These are phyloP conservation scores for Anarhynchus alexandrinus DNA, from an alignment of 2,113 vertebrate species.

Conservation along the genomic window DNA sequence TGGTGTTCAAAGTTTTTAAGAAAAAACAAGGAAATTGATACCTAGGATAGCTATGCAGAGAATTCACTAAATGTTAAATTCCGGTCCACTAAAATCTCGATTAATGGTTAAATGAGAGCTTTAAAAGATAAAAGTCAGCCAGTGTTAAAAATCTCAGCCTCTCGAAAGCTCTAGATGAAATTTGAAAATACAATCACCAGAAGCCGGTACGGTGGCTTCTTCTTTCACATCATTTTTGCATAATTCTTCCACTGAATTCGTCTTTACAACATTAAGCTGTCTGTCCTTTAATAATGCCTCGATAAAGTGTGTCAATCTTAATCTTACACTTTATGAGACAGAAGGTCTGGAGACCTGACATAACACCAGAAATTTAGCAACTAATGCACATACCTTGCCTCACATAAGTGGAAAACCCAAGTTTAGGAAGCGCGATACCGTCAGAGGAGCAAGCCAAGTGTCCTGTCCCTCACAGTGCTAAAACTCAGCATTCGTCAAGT, in stretches of 20 bases:
- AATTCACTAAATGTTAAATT: neutral
- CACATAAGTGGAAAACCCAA: neutral
- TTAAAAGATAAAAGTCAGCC: neutral
- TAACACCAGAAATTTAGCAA: neutral
- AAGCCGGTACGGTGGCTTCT: neutral
- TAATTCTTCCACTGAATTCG: neutral
- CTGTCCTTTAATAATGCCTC: neutral
- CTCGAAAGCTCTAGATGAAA: neutral
- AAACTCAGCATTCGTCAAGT: too few species aligned
- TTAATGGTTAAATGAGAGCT: neutral
- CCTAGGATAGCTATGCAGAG: neutral
- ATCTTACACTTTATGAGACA: neutral
- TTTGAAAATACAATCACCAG: neutral
- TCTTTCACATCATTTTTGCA: neutral
- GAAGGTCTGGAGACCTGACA: neutral
- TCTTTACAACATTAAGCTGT: neutral
- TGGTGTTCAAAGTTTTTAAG: neutral
- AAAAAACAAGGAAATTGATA: neutral
- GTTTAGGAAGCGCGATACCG: rapidly evolving
- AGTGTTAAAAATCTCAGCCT: neutral
- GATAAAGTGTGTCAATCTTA: neutral
- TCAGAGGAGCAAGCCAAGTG: neutral
- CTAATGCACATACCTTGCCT: too few species aligned
- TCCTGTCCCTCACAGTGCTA: neutral
- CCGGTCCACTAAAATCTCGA: neutral